Base-by-base conservation (phyloP, 2,113 vertebrate genomes). In the Nothocercus nigrocapillus region DNA sequence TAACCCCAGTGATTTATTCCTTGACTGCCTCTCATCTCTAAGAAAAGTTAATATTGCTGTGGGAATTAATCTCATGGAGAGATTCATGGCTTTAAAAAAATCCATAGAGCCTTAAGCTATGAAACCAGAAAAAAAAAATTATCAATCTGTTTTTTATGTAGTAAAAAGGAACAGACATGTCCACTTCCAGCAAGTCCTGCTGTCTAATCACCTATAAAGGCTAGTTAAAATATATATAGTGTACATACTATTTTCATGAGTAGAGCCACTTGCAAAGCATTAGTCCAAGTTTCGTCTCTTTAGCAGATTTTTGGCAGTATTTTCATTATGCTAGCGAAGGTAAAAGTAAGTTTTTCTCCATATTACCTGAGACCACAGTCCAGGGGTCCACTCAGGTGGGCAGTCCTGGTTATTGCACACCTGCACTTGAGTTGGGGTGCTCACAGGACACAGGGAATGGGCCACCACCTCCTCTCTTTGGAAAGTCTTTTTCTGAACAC, bases 281-380 rank as follows among this genome's bases (percentile, higher is more conserved):
- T 42, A 24, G 47, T 54, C n/a, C 51, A 77, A 42, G 22, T 34
- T 92, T 24, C 2, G 25, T 56, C 34, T 42, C 42, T 40, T 5
- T 3, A 66, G 13, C 18, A 28, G 32, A 9, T 8, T 68, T 85
- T 61, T 53, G 42, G 30, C 58, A 49, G 14, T 53, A 7, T 63
- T 94, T 87, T n/a, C 77, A 13, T 72, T 40, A 32, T 19, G 12
- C 9, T 75, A 79, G n/a, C 17, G 87, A 30, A 56, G 5, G 30
- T 32, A 83, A 73, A 30, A 0, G 0, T 5, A 51, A 11, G 5
- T 34, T 32, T 75, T 74, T 66, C 45, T 89, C 47, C 58, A 54
- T 0, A 13, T 97, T 97, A 99, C 99, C 99, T 99, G 99, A 62
- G 99, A 98, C 99, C 99, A 99, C 0, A 98, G 96, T 11, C 98